A percentile compares a stretch with the other conserved stretches of the same genome.
Conservation (phyloP, 2,888 invertebrate genomes). For the Lucinisca nassula region DNA sequence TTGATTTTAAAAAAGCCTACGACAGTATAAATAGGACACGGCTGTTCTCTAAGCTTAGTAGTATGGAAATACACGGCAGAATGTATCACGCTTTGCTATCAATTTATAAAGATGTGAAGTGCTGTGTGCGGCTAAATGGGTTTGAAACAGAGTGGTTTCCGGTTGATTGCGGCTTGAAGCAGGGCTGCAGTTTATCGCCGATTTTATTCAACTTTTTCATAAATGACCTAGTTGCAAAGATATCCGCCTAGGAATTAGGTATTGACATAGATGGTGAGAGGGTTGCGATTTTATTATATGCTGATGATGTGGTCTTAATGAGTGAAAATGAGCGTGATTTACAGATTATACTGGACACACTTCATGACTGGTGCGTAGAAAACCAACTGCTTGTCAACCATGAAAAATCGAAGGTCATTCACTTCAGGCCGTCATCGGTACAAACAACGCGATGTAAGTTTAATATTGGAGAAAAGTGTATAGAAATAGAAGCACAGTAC, state of each 20-base stretch:
- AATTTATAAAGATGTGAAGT: slow-evolving; percentile 8
- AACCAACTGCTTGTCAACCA: too few species aligned
- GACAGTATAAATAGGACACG: slow-evolving; percentile 1
- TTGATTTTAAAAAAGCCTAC: slow-evolving; percentile 9
- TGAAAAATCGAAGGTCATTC: too few species aligned
- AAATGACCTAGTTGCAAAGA: neutral
- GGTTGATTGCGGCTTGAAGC: slow-evolving; percentile 5
- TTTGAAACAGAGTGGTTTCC: neutral
- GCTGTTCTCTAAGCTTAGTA: neutral
- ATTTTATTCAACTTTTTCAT: neutral
- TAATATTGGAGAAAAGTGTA: too few species aligned
- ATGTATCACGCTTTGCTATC: neutral
- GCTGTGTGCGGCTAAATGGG: slow-evolving; percentile 18
- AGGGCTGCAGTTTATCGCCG: neutral
- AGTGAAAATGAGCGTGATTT: slow-evolving; percentile 13
- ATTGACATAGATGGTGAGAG: slow-evolving; percentile 3
- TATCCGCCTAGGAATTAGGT: neutral
- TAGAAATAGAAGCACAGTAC: too few species aligned
- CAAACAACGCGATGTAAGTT: too few species aligned
- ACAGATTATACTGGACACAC: slow-evolving; percentile 12
- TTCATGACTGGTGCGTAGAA: too few species aligned
- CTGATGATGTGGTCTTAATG: slow-evolving; percentile 28
- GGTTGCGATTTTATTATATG: slow-evolving; percentile 26
- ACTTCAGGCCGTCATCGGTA: too few species aligned
- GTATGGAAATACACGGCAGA: neutral